Conservation (phyloP, 2,888 invertebrate genomes). For the Rhopalosiphum nymphaeae region DNA sequence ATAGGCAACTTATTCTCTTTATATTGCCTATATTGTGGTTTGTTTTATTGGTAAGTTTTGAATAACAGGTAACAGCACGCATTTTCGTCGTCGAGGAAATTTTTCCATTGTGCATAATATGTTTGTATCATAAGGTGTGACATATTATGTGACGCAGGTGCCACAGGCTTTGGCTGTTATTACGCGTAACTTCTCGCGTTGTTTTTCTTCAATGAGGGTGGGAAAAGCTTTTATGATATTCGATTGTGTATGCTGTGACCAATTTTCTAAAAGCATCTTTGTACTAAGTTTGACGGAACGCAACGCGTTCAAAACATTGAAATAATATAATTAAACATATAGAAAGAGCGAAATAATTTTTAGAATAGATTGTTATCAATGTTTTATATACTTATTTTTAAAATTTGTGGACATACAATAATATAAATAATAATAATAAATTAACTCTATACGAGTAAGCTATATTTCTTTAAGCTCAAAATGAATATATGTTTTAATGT, state of each 20-base stretch:
- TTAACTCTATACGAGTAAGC: not conserved
- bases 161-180: not conserved
- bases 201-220: constrained; percentile 10
- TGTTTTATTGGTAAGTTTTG: not conserved
- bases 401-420: not conserved
- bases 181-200: not conserved
- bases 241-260: constrained; percentile 11
- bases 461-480: not conserved
- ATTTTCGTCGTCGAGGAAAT: not conserved
- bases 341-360: not conserved
- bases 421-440: not conserved
- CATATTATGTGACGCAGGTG: constrained; percentile 25
- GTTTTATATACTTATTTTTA: not conserved
- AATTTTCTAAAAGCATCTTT: constrained; percentile 48
- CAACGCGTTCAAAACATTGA: not conserved
- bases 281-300: not conserved
- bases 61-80: not conserved
- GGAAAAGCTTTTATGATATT: constrained; percentile 46
- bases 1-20: not conserved
- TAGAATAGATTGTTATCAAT: not conserved
- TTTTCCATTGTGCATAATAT: not conserved
- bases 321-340: not conserved
- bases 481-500: not conserved
- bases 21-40: not conserved
- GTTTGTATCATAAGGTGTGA: constrained; percentile 3